phyloP scores from a whole-genome alignment of 2,888 invertebrate species.

The Heteromyza rotundicornis region DNA sequence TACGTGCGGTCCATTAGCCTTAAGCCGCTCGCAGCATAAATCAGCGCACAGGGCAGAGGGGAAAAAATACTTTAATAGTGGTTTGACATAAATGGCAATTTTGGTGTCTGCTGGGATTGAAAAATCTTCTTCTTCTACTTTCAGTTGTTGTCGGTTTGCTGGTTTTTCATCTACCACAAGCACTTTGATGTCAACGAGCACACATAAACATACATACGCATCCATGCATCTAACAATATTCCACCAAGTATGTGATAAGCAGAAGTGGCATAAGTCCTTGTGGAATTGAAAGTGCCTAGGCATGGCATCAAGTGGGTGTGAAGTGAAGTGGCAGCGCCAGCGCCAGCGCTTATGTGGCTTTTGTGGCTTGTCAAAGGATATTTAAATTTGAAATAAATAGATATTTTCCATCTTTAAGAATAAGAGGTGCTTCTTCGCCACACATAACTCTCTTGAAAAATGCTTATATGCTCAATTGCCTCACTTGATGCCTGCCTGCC shows the following conservation, averaged over 20 bases:
- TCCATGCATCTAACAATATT: too few species aligned
- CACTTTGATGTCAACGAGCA: too few species aligned
- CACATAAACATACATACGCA: too few species aligned
- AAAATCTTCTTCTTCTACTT: neutral
- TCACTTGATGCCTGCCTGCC: neutral
- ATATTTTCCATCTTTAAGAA: neutral
- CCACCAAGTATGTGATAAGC: too few species aligned
- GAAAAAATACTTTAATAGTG: neutral
- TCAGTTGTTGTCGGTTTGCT: neutral
- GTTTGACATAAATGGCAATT: conserved; percentile 3
- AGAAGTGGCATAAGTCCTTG: too few species aligned
- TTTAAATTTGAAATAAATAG: neutral
- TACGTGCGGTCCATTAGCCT: conserved; percentile 29
- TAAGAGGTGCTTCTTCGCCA: neutral
- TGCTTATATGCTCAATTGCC: neutral
- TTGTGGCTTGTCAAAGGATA: neutral
- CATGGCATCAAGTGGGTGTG: too few species aligned
- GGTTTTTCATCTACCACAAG: too few species aligned
- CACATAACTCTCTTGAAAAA: neutral
- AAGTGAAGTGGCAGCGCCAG: neutral
- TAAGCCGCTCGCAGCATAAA: conserved; percentile 31
- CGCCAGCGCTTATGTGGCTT: neutral
- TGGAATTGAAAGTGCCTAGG: too few species aligned
- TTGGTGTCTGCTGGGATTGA: conserved; percentile 1
- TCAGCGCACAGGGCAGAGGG: conserved; percentile 20